Conservation (phyloP, 2,797 vertebrate species). For the Epinephelus coioides region DNA sequence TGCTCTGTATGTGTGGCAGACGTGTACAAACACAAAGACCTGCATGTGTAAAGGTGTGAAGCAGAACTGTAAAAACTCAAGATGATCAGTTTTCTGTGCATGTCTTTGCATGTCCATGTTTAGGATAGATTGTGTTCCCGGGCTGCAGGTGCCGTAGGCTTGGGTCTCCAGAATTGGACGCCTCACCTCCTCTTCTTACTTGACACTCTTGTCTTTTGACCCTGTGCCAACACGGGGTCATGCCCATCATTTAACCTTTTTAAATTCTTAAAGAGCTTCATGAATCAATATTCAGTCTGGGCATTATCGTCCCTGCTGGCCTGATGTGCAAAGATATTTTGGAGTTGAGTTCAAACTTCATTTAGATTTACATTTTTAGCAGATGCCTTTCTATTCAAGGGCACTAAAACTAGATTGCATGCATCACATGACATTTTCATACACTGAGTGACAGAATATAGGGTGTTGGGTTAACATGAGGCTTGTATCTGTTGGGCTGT, state of each 20-base stretch:
- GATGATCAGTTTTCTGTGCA: not conserved
- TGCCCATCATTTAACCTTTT: slow-evolving; percentile 36
- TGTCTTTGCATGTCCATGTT: not conserved
- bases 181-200: slow-evolving; percentile 42
- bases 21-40: not conserved
- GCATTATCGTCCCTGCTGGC: not conserved
- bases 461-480: slow-evolving; percentile 35
- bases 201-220: slow-evolving; percentile 35
- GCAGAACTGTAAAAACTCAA: not conserved
- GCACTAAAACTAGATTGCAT: slow-evolving; percentile 14
- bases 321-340: not conserved
- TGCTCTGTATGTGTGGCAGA: not conserved
- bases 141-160: slow-evolving; percentile 45
- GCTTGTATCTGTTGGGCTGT: not conserved
- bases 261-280: slow-evolving; percentile 1
- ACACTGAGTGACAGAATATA: slow-evolving; percentile 32
- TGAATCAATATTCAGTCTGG: slow-evolving; percentile 11
- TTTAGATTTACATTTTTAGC: slow-evolving; percentile 29
- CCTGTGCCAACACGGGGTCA: not conserved
- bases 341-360: not conserved
- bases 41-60: not conserved
- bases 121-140: slow-evolving; percentile 35
- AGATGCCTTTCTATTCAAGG: slow-evolving; percentile 32
- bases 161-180: slow-evolving; percentile 45
- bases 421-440: slow-evolving; percentile 25